Base-by-base conservation (phyloP, 2,888 invertebrate species). In the Colostygia pectinataria region DNA sequence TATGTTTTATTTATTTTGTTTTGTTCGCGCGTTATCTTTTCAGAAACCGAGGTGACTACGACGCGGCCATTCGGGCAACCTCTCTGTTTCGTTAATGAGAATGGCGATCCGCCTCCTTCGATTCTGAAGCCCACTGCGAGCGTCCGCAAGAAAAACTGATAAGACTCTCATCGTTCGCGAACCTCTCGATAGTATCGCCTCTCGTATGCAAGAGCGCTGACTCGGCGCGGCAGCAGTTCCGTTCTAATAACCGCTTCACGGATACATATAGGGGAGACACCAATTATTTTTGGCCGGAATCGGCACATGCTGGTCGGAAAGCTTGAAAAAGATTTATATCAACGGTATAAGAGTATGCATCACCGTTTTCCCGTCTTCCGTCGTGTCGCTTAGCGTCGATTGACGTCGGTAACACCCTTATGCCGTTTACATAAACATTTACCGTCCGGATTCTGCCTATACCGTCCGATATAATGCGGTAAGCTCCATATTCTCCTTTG, bases 61-160 rank as follows among this genome's bases (percentile, higher is more conserved):
- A 92, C 92, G 65, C 92, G 95, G 82, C 93, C 95, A 56, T 95
- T 95, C 77, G 96, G 96, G 75, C 95, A 96, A 80, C 96, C 96
- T 54, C 91, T 96, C 82, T 94, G 95, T 91, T 91, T 94, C 80
- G 80, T 90, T 69, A 91, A 91, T 67, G 91, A 91, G 73, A 90
- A 91, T 67, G 90, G 90, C 67, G 90, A 90, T 74, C 87, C 86
- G 61, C 89, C 90, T 71, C 87, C 90, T 66, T 86, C 90, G 58
- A 87, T 90, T 75, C 88, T 90, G 79, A 86, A 88, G 77, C 80
- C 88, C 69, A 83, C 83, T 68, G 85, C 83, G 75, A 90, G 89
- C 80, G 85, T 89, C 75, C 88, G 88, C 80, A 89, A 88, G 85
- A 90, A 83, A 83, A 82, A 88, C 83, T 87, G 81, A 85, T 73